Percentiles rank a stretch among this genome's conserved stretches.
These are phyloP conservation scores for Avahi laniger DNA, from an alignment of 2,797 vertebrate genomes.

Conservation along the genomic window DNA sequence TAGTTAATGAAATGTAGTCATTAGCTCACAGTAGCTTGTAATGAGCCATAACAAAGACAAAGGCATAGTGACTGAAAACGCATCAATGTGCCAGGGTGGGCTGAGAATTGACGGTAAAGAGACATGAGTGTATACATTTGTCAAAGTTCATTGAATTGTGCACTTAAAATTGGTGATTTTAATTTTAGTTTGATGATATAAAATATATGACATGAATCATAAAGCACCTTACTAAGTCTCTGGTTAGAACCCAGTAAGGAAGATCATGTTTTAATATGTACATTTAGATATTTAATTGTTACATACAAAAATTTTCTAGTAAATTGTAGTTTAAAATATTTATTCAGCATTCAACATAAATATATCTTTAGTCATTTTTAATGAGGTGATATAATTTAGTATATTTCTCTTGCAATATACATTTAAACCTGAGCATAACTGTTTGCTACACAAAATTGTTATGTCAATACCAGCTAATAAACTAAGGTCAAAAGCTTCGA, in stretches of 20 bases:
- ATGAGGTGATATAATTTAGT: background rate
- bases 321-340: background rate
- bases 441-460: background rate
- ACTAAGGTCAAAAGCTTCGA: background rate
- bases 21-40: background rate
- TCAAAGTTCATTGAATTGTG: background rate
- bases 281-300: background rate
- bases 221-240: background rate
- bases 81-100: background rate
- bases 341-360: background rate
- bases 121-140: background rate
- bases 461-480: background rate
- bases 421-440: background rate
- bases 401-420: background rate
- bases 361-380: background rate
- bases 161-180: background rate
- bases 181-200: background rate
- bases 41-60: background rate
- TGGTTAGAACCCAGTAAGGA: background rate
- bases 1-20: background rate
- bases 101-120: background rate
- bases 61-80: background rate
- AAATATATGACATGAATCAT: background rate
- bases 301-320: background rate
- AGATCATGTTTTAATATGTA: background rate